Base-by-base conservation (phyloP, 1,140 invertebrate genomes). In the Drosophila ironensis region DNA sequence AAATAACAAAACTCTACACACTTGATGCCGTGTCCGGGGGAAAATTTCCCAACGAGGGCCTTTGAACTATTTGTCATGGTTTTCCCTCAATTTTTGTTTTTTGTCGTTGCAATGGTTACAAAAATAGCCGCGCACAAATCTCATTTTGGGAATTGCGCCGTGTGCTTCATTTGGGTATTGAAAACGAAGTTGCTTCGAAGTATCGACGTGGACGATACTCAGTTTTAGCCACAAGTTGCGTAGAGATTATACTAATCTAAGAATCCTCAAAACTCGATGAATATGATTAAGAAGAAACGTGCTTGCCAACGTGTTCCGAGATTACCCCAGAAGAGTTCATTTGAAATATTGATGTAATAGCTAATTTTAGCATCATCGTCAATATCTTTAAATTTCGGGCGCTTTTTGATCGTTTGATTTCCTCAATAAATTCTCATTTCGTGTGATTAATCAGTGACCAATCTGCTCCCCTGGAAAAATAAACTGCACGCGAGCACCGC, bases 21-120 rank as follows among this genome's bases (percentile, higher is more conserved):
- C 52, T 63, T 59, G 44, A 63, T 42, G 56, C 25, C 66, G n/a
- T n/a, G n/a, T n/a, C n/a, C n/a, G n/a, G n/a, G n/a, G 51, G 42
- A 51, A 69, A 50, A 59, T 33, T 42, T 50, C 53, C 59, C 59
- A 68, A 37, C 42, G 48, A 60, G 75, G 75, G 52, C 73, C 67
- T 78, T 81, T 63, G 61, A 77, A 81, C 77, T 69, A 60, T 84
- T 81, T 81, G 77, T 81, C 78, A 84, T 77, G 52, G 56, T 64
- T 68, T 56, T 35, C 19, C 1, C 12, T 8, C 1, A n/a, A 38
- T 48, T 16, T 53, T 40, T 19, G 6, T 25, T 38, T 42, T 47
- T n/a, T 48, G 33, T 40, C 54, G 44, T 54, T 84, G 78, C 70
- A 78, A 38, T 30, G 42, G 41, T 50, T 64, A 78, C 69, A 73